These are phyloP conservation scores for Heloderma charlesbogerti DNA, from an alignment of 2,113 vertebrate genomes.

Conservation along the genomic window DNA sequence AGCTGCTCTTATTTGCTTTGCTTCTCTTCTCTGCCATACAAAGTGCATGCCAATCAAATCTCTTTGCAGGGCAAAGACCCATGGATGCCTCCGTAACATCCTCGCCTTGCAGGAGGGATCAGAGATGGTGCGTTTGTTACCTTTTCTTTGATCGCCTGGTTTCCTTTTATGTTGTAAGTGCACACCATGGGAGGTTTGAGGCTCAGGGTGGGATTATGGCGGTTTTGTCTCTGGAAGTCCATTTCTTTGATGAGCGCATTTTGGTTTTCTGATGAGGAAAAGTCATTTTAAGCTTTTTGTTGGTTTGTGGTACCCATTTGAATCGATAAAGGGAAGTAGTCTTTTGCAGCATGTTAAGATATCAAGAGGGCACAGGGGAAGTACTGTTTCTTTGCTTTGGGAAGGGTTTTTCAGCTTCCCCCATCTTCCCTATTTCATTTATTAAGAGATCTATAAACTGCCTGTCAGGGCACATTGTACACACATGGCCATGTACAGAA, in stretches of 20 bases:
- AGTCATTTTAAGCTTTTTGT: neutral
- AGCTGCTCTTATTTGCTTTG: neutral
- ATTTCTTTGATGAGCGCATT: neutral
- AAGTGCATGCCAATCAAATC: neutral
- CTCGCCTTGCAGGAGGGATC: rapidly evolving
- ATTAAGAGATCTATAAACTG: neutral
- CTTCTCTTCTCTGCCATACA: too few species aligned
- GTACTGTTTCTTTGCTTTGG: neutral
- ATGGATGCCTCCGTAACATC: neutral
- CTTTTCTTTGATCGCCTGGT: neutral
- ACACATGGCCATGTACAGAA: neutral
- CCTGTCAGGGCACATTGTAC: neutral
- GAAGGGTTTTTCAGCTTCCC: neutral
- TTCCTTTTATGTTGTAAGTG: neutral
- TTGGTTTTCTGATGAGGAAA: neutral
- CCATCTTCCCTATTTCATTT: neutral
- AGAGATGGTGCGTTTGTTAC: neutral
- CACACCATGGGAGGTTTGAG: neutral
- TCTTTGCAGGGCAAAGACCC: rapidly evolving
- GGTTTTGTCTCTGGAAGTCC: neutral
- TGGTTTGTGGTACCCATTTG: neutral
- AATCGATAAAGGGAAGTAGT: neutral
- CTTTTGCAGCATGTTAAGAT: neutral
- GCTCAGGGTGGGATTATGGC: neutral
- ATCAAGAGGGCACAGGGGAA: neutral